Base-by-base conservation (phyloP, 2,113 vertebrate species). In the Ploceus nigricollis region DNA sequence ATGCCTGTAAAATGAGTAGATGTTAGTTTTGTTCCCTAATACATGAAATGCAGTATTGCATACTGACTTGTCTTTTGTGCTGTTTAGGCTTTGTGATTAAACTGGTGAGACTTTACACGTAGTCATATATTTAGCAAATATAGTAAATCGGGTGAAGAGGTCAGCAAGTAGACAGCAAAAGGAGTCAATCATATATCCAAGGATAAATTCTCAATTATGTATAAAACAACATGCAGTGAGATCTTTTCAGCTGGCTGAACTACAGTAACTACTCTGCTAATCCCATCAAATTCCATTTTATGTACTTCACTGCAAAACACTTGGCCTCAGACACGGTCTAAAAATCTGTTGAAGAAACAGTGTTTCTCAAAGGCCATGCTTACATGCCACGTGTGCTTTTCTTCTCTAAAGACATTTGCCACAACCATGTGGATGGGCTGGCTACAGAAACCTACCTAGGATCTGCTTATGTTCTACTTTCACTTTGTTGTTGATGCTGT, bases 271-370 rank as follows among this genome's bases (percentile, higher is more conserved):
- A n/a, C 39, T 78, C 50, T 47, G 66, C 20, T 90, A 90, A 71
- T 88, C 15, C 42, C 61, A 82, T 30, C 35, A 63, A 88, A 88
- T 61, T 69, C 24, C 56, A 63, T 75, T 94, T 90, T 40, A 75
- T 58, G 28, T 70, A 90, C 28, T 69, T 28, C 7, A 8, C 31
- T 72, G 6, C 3, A 11, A 90, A 85, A 63, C 56, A 58, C 16
- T 33, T 88, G 65, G 70, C 42, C 31, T 61, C 25, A 60, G 68
- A 47, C 15, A 68, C 4, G 47, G 51, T 33, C 54, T 73, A 18
- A 70, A 87, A 40, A 44, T 57, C 42, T 48, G 14, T 3, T 20
- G 39, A 39, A 85, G 50, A 61, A 78, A 66, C 56, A 57, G 15
- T 15, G 30, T n/a, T 39, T 73, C 63, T 64, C 73, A 72, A 92